phyloP scores from a whole-genome alignment of 2,888 invertebrate species.

The Aleiodes alternator region DNA sequence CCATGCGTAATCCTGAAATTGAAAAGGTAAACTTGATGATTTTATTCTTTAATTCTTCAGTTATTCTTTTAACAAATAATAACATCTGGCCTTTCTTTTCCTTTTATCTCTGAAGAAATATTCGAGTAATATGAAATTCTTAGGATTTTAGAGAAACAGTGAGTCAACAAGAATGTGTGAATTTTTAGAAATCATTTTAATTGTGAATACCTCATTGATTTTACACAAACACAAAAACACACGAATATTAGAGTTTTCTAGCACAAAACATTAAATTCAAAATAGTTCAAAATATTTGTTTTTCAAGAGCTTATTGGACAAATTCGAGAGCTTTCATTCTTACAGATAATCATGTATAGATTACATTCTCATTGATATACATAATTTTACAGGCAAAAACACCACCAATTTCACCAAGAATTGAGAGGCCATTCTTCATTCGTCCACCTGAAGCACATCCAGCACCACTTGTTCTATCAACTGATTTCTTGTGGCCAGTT shows the following conservation, averaged over 20 bases:
- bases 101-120: too few species aligned
- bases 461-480: conserved; percentile 58
- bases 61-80: neutral
- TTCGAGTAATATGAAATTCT: neutral
- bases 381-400: conserved; percentile 35
- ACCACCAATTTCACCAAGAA: conserved; percentile 35
- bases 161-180: neutral
- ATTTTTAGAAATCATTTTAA: conserved; percentile 2
- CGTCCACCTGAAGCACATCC: conserved; percentile 46
- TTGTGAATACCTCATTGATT: neutral
- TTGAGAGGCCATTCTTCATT: conserved; percentile 51
- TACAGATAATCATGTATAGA: neutral
- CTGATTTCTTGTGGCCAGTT: conserved; percentile 79
- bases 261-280: too few species aligned
- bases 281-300: too few species aligned
- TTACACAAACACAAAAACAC: too few species aligned
- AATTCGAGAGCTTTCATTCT: neutral
- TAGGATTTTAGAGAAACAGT: neutral
- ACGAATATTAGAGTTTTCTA: too few species aligned
- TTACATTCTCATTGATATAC: neutral
- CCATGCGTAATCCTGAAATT: conserved; percentile 47
- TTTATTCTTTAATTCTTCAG: too few species aligned
- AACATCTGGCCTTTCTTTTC: neutral
- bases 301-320: neutral
- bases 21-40: conserved; percentile 53